Conservation (phyloP, 2,888 invertebrate species). For the Chrysotoxum bicinctum region DNA sequence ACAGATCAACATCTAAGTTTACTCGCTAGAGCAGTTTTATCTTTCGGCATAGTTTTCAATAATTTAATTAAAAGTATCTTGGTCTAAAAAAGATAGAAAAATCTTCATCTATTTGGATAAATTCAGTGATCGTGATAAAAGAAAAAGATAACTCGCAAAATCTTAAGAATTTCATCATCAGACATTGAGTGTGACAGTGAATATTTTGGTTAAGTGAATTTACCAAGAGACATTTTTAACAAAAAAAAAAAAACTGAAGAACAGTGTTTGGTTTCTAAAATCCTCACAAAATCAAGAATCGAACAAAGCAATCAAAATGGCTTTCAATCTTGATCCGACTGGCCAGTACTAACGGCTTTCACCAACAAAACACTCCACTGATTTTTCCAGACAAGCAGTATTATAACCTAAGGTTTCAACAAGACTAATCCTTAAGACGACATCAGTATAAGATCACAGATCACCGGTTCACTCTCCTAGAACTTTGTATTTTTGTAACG, state of each 20-base stretch:
- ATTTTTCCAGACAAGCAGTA: neutral
- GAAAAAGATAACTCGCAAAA: neutral
- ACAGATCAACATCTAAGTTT: slow-evolving; percentile 77
- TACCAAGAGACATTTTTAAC: neutral
- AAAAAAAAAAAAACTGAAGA: slow-evolving; percentile 5
- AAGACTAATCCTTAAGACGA: neutral
- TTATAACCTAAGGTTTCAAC: neutral
- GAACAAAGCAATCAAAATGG: slow-evolving; percentile 75
- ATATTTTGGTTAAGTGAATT: slow-evolving; percentile 8
- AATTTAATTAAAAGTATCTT: neutral
- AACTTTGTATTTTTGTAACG: neutral
- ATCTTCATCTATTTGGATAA: neutral
- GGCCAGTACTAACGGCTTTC: slow-evolving; percentile 78
- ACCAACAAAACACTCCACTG: slow-evolving; percentile 15
- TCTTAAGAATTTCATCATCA: neutral
- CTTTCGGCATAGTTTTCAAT: slow-evolving; percentile 25
- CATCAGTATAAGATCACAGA: neutral
- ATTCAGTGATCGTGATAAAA: slow-evolving; percentile 21
- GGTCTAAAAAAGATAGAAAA: neutral
- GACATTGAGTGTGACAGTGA: neutral
- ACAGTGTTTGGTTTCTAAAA: slow-evolving; percentile 23
- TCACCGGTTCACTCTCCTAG: neutral
- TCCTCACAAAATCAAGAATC: neutral
- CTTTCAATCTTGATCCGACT: slow-evolving; percentile 80
- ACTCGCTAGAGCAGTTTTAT: neutral